These are phyloP conservation scores for Bacillus rossius DNA, from an alignment of 1,140 invertebrate species.

Conservation along the genomic window DNA sequence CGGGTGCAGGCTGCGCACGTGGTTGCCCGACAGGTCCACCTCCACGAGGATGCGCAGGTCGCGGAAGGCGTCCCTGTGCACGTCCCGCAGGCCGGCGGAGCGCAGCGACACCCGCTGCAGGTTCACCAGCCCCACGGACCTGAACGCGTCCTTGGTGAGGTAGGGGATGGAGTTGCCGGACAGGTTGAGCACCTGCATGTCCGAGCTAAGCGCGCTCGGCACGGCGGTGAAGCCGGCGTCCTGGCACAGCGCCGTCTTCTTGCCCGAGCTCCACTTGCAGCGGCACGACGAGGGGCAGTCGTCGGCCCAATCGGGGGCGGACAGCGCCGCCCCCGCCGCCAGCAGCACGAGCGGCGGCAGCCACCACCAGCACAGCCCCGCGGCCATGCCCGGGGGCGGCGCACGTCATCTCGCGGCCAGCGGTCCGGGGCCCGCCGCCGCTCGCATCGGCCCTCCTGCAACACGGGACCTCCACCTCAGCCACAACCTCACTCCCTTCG, in stretches of 20 bases:
- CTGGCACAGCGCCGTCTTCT: conserved; percentile 78
- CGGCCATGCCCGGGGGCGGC: background rate
- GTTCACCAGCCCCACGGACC: conserved; percentile 69
- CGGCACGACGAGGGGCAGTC: conserved; percentile 73
- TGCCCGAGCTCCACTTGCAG: conserved; percentile 86
- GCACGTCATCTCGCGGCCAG: no score
- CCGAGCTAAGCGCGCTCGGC: conserved; percentile 65
- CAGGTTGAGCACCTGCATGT: conserved; percentile 81
- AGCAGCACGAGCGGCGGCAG: conserved; percentile 19
- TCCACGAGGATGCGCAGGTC: conserved; percentile 83
- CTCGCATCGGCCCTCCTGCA: no score
- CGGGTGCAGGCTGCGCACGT: conserved; percentile 56
- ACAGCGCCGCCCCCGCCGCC: conserved; percentile 39
- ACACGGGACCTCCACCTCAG: no score
- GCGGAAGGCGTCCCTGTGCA: conserved; percentile 77
- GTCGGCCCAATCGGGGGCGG: conserved; percentile 70
- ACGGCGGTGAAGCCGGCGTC: conserved; percentile 67
- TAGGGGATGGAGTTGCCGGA: conserved; percentile 70
- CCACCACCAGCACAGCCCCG: conserved; percentile 1
- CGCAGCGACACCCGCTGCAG: conserved; percentile 75
- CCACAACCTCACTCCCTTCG: no score
- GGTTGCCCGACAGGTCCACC: conserved; percentile 74
- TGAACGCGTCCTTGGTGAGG: conserved; percentile 74
- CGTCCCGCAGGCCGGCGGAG: conserved; percentile 62
- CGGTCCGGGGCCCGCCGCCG: no score